Percentiles rank a stretch among this genome's conserved stretches.
Evolutionary conservation across 1,140 invertebrate genomes (phyloP).

Genomic region (Conus betulinus): DNA sequence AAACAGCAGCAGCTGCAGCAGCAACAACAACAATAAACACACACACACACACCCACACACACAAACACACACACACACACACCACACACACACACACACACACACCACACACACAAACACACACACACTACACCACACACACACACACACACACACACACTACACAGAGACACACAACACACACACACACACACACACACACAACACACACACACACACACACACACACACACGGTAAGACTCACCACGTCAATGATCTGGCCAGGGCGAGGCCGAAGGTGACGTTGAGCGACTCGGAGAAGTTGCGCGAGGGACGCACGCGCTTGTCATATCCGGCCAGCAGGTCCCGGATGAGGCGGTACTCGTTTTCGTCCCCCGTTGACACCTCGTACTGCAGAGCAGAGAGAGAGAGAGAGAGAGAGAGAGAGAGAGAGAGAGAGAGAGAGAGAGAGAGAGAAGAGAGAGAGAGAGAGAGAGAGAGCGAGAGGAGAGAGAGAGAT

Average conservation of each 20-base stretch:
- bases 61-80: too few relatives aligned
- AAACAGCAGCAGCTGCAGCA: too few relatives aligned
- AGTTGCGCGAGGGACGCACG: conserved; percentile 97
- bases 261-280: conserved; percentile 98
- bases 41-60: too few relatives aligned
- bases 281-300: conserved; percentile 95
- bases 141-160: too few relatives aligned
- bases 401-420: neutral
- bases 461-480: too few relatives aligned
- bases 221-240: neutral
- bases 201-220: too few relatives aligned
- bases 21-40: too few relatives aligned
- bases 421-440: neutral
- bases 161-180: too few relatives aligned
- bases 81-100: too few relatives aligned
- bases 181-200: too few relatives aligned
- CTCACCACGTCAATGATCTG: conserved; percentile 99
- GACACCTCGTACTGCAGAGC: conserved; percentile 46
- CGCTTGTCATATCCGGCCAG: conserved; percentile 97
- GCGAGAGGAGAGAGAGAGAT: neutral
- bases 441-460: neutral
- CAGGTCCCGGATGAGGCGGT: conserved; percentile 93
- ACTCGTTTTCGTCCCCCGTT: conserved; percentile 84
- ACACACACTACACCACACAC: too few relatives aligned
- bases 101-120: too few relatives aligned